A percentile compares a stretch with the other conserved stretches of the same genome.
Conservation (phyloP, 2,797 vertebrate species). For the Lithobates sylvaticus region DNA sequence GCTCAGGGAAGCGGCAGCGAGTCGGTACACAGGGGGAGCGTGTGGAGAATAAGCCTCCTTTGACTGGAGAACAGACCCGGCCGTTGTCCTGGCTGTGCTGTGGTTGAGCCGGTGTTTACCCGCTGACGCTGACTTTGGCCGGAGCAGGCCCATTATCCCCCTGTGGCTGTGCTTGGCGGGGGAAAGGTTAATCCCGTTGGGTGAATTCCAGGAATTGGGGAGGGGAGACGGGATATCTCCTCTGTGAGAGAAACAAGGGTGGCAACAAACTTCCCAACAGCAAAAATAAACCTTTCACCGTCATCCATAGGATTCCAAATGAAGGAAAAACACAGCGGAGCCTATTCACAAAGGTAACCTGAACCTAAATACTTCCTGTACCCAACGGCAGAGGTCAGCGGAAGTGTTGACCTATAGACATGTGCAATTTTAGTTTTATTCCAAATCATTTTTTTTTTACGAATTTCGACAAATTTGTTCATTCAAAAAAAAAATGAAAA, state of each 20-base stretch:
- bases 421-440: too few species aligned
- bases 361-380: too few species aligned
- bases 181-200: not conserved
- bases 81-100: slow-evolving; percentile 19
- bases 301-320: too few species aligned
- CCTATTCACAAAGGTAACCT: too few species aligned
- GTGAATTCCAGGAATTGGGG: not conserved
- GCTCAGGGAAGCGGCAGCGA: not conserved
- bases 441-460: too few species aligned
- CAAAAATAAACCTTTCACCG: too few species aligned
- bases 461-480: too few species aligned
- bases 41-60: slow-evolving; percentile 32
- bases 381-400: too few species aligned
- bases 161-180: not conserved
- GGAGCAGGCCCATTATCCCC: slow-evolving; percentile 21
- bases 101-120: slow-evolving; percentile 45
- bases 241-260: not conserved
- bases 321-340: too few species aligned
- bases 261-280: not conserved
- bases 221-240: not conserved
- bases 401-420: too few species aligned
- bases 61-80: slow-evolving; percentile 47
- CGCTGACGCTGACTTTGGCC: slow-evolving; percentile 16
- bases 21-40: slow-evolving; percentile 30
- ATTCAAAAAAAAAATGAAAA: too few species aligned